These are phyloP conservation scores for Aleiodes testaceus DNA, from an alignment of 2,888 invertebrate species.

Conservation along the genomic window DNA sequence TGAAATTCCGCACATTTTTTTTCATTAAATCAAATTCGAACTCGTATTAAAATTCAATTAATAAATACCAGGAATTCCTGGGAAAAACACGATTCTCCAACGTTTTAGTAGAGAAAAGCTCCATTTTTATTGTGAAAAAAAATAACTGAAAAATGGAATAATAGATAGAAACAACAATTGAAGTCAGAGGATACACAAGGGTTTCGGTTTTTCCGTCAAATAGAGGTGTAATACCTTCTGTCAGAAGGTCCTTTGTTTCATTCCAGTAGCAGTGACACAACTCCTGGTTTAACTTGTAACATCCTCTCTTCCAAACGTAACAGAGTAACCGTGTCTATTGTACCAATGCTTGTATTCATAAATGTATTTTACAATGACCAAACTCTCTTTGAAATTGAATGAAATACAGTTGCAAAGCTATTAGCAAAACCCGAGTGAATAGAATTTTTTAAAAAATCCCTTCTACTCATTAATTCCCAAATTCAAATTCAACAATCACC, in stretches of 20 bases:
- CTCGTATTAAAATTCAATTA: neutral
- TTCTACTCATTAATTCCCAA: neutral
- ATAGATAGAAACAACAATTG: slow-evolving; percentile 19
- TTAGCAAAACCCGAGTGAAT: neutral
- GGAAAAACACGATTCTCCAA: neutral
- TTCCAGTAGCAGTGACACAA: slow-evolving; percentile 33
- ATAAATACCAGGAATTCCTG: too few species aligned
- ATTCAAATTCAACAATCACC: neutral
- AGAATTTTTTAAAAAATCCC: neutral
- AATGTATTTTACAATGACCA: neutral
- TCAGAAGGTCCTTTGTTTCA: slow-evolving; percentile 34
- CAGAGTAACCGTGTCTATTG: slow-evolving; percentile 1
- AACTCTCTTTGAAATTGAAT: neutral
- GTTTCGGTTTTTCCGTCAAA: slow-evolving; percentile 21
- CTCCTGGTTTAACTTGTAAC: slow-evolving; percentile 10
- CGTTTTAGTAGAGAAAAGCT: slow-evolving; percentile 4
- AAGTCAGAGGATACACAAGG: slow-evolving; percentile 18
- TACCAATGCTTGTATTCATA: slow-evolving; percentile 16
- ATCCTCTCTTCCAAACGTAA: neutral
- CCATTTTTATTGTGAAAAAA: slow-evolving; percentile 2
- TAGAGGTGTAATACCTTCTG: slow-evolving; percentile 32
- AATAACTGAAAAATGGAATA: slow-evolving; percentile 7
- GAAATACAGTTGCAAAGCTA: neutral
- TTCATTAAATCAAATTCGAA: too few species aligned
- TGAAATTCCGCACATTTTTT: too few species aligned